Base-by-base conservation (phyloP, 1,140 invertebrate species). In the Drosophila watanabei region DNA sequence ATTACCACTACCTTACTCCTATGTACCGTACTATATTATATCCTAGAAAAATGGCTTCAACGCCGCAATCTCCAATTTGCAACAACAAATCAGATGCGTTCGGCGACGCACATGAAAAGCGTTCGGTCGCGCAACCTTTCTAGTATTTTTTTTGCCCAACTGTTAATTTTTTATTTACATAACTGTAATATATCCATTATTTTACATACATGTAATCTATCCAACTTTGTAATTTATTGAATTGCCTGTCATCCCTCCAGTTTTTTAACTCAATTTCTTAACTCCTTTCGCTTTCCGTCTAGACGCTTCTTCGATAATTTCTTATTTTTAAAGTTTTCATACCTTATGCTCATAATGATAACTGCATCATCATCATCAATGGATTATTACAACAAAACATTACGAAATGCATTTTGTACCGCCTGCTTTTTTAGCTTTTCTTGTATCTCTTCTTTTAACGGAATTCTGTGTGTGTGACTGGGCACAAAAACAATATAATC, bases 351-450 rank as follows among this genome's bases (percentile, higher is more conserved):
- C 65, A 51, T 33, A 11, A 70, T 73, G 41, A 70, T 72, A 33
- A 43, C 46, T 52, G 37, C 43, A 70, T 63, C 68, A 56, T 57
- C 68, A 62, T 51, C 43, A 35, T 28, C 48, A 49, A 5, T 30
- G 48, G 32, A 56, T 70, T 32, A 59, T 60, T 82, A 84, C 82
- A 76, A 82, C 45, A 65, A 75, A 76, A 77, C 65, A 82, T 86
- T 86, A 86, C 70, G 75, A 86, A 86, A 86, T 86, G 79, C 65
- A 79, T 76, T 79, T 87, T 75, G 14, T 58, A 82, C 60, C 46
- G 63, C 54, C 45, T 70, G 48, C 81, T 63, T 78, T 68, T 78
- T 77, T 54, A 58, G 20, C 58, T 65, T 76, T 63, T 20, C 41
- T 52, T 33, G 33, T 52, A 64, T 63, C 65, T 30, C 59, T 73